Evolutionary conservation across 2,888 invertebrate genomes (phyloP).

Genomic region (Acleris cristana): DNA sequence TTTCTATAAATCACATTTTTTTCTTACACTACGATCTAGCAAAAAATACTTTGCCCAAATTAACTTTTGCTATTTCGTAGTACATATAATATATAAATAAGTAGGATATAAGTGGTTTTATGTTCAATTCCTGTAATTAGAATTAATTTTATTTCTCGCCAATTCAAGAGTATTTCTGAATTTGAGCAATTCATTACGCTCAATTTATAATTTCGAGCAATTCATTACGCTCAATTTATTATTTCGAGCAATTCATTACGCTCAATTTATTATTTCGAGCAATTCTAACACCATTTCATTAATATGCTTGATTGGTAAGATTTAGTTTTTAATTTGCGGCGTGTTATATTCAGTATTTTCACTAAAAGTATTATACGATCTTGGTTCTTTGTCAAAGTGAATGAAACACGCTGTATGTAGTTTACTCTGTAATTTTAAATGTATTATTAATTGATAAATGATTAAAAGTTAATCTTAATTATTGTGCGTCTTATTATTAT

Average conservation of each 20-base stretch:
- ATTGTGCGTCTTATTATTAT: constrained; percentile 47
- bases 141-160: constrained; percentile 41
- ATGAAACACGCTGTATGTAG: constrained; percentile 50
- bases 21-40: constrained; percentile 29
- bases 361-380: constrained; percentile 44
- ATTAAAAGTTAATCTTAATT: constrained; percentile 50
- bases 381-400: constrained; percentile 38
- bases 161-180: constrained; percentile 25
- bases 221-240: no score
- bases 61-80: constrained; percentile 35
- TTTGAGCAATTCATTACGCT: background rate
- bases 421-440: constrained; percentile 58
- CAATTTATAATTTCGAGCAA: no score
- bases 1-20: constrained; percentile 37
- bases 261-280: no score
- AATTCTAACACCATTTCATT: constrained; percentile 8
- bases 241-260: background rate
- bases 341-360: constrained; percentile 42
- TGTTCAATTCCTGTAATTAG: constrained; percentile 47
- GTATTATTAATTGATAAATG: constrained; percentile 59
- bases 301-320: constrained; percentile 20
- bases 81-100: constrained; percentile 28
- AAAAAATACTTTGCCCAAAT: constrained; percentile 24
- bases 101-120: constrained; percentile 48
- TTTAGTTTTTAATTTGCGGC: constrained; percentile 42